Conservation (phyloP, 2,888 invertebrate genomes). For the Hymenopus coronatus region DNA sequence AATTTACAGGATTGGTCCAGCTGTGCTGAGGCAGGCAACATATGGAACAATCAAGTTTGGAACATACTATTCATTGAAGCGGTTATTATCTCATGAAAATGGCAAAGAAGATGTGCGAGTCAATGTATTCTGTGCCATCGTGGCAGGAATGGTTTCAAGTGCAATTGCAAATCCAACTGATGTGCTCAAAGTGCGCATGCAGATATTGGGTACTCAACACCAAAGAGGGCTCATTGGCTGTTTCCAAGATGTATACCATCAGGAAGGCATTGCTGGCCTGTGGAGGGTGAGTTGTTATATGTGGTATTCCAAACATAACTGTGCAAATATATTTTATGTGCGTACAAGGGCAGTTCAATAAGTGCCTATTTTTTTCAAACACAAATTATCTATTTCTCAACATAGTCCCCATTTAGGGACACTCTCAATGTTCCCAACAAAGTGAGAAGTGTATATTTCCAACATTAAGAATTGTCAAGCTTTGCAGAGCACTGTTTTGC, state of each 20-base stretch:
- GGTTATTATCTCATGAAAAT: slow-evolving; percentile 56
- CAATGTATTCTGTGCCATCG: slow-evolving; percentile 77
- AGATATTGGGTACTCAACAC: slow-evolving; percentile 58
- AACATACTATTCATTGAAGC: slow-evolving; percentile 87
- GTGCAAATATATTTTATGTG: no score
- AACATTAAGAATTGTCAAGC: no score
- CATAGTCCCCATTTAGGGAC: no score
- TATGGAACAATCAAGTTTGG: slow-evolving; percentile 97
- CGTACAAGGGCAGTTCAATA: no score
- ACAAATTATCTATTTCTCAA: no score
- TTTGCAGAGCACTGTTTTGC: no score
- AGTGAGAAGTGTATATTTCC: no score
- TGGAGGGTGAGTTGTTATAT: slow-evolving; percentile 65
- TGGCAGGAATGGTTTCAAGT: slow-evolving; percentile 85
- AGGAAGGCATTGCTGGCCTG: slow-evolving; percentile 81
- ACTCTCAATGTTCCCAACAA: no score
- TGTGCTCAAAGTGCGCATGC: slow-evolving; percentile 94
- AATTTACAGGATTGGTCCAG: slow-evolving; percentile 78
- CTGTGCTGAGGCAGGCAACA: slow-evolving; percentile 87
- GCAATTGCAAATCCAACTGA: slow-evolving; percentile 97
- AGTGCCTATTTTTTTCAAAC: no score
- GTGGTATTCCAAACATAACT: no score
- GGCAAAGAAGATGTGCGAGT: slow-evolving; percentile 58
- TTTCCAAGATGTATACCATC: slow-evolving; percentile 75
- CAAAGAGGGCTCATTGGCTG: slow-evolving; percentile 65